phyloP scores from a whole-genome alignment of 2,888 invertebrate genomes.

The Nephrotoma flavescens region DNA sequence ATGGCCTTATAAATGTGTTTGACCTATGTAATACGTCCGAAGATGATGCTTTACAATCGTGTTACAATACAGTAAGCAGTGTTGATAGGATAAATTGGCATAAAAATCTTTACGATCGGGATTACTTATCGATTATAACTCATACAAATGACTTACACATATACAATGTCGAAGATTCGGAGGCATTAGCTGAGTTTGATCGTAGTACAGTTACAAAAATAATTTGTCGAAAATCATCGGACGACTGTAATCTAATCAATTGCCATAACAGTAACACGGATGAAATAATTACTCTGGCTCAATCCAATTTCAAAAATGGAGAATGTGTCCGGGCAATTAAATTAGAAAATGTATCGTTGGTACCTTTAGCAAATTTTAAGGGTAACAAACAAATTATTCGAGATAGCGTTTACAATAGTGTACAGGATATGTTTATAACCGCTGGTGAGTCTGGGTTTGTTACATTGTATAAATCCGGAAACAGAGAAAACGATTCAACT shows the following conservation, averaged over 20 bases:
- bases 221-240: slow-evolving; percentile 42
- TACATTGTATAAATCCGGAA: slow-evolving; percentile 37
- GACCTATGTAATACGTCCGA: slow-evolving; percentile 57
- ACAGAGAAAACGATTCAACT: not conserved
- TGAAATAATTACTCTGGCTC: slow-evolving; percentile 43
- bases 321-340: slow-evolving; percentile 35
- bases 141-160: slow-evolving; percentile 55
- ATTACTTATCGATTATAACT: slow-evolving; percentile 48
- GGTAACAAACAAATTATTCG: slow-evolving; percentile 56
- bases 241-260: slow-evolving; percentile 49
- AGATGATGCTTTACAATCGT: slow-evolving; percentile 63
- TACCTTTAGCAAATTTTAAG: slow-evolving; percentile 39
- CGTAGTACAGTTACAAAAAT: slow-evolving; percentile 43
- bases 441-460: slow-evolving; percentile 52
- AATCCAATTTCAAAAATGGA: slow-evolving; percentile 44
- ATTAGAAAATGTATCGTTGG: slow-evolving; percentile 35
- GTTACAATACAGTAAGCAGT: slow-evolving; percentile 65
- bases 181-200: slow-evolving; percentile 39
- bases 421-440: slow-evolving; percentile 42
- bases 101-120: slow-evolving; percentile 27
- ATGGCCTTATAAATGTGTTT: slow-evolving; percentile 75
- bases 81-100: slow-evolving; percentile 50
- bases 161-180: slow-evolving; percentile 49
- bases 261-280: slow-evolving; percentile 36
- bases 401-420: slow-evolving; percentile 44